Percentiles rank a stretch among this genome's conserved stretches.
Conservation (phyloP, 1,140 invertebrate species). For the Pissodes strobi region DNA sequence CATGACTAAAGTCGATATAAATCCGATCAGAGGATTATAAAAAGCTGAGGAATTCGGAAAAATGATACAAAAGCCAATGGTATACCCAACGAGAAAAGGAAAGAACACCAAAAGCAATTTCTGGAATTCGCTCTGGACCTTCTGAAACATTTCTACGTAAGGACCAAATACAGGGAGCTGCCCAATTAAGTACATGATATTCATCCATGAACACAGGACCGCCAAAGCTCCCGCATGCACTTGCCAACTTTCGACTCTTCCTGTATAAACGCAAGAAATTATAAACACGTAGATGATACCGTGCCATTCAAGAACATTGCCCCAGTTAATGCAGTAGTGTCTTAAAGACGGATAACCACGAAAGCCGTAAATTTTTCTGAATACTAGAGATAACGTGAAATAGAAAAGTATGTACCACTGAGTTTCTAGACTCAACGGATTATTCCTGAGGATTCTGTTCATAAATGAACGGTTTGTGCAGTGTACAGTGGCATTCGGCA, state of each 20-base stretch:
- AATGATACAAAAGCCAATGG: constrained; percentile 82
- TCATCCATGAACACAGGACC: constrained; percentile 80
- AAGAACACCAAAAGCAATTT: constrained; percentile 81
- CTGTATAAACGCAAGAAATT: constrained; percentile 76
- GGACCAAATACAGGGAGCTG: constrained; percentile 82
- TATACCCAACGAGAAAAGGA: constrained; percentile 80
- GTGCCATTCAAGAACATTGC: constrained; percentile 83
- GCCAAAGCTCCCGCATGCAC: constrained; percentile 80
- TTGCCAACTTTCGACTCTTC: constrained; percentile 77
- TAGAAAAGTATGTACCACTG: constrained; percentile 76
- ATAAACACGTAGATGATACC: constrained; percentile 79
- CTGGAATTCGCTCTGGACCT: constrained; percentile 80
- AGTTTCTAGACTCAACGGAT: constrained; percentile 72
- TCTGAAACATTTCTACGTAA: constrained; percentile 85
- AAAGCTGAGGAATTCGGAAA: constrained; percentile 79
- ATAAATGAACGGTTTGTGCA: constrained; percentile 74
- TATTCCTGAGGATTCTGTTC: constrained; percentile 68
- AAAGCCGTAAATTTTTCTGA: constrained; percentile 75
- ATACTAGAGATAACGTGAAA: constrained; percentile 73
- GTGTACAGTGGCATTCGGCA: constrained; percentile 60
- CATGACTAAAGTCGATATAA: constrained; percentile 83
- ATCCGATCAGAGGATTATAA: constrained; percentile 73
- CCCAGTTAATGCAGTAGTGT: constrained; percentile 78
- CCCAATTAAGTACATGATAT: constrained; percentile 84
- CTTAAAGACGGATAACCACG: constrained; percentile 73